A percentile compares a stretch with the other conserved stretches of the same genome.
These are phyloP conservation scores for Pristionchus exspectatus DNA, from an alignment of 2,888 invertebrate species.

Conservation along the genomic window DNA sequence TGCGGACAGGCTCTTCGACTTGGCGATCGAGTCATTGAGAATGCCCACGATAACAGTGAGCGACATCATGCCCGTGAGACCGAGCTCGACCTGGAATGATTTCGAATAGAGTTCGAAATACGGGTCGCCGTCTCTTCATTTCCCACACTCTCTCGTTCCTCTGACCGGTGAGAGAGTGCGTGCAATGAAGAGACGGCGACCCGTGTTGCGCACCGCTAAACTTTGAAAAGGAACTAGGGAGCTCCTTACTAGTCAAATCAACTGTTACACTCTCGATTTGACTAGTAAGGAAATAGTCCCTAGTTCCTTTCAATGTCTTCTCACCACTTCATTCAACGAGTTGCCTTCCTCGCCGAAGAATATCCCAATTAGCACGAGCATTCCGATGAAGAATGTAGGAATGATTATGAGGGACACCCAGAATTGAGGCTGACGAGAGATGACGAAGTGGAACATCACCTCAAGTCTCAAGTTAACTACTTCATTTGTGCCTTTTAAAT, in stretches of 20 bases:
- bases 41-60: background rate
- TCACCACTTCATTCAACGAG: background rate
- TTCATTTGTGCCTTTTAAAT: no score
- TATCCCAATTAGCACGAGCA: background rate
- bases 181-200: no score
- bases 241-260: no score
- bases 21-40: constrained; percentile 12
- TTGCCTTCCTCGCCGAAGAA: background rate
- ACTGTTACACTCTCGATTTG: no score
- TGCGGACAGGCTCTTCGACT: background rate
- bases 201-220: no score
- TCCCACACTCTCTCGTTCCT: no score
- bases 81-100: background rate
- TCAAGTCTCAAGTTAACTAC: background rate
- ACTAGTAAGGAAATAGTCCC: no score
- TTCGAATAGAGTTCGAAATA: no score
- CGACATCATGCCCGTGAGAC: background rate
- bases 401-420: background rate
- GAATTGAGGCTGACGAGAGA: constrained; percentile 18
- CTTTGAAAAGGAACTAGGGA: no score
- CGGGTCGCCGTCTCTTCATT: no score
- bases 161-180: no score
- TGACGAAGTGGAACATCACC: constrained; percentile 3
- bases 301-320: background rate
- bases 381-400: background rate